Percentiles rank a stretch among this genome's conserved stretches.
These are phyloP conservation scores for Rafetus swinhoei DNA, from an alignment of 2,113 vertebrate species.

Conservation along the genomic window DNA sequence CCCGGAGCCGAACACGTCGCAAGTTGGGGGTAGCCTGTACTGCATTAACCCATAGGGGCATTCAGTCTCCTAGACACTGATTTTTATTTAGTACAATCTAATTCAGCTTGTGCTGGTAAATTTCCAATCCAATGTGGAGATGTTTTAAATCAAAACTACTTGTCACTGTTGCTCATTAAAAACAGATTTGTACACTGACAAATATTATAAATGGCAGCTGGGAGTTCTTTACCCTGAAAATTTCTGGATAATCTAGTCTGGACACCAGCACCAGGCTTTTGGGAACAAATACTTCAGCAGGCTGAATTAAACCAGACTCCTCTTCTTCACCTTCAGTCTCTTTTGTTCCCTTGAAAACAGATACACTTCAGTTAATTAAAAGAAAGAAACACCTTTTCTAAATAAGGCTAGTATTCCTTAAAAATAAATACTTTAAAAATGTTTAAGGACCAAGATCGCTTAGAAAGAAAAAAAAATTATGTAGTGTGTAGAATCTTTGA, in stretches of 20 bases:
- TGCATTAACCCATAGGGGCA: slow-evolving; percentile 6
- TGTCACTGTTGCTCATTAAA: slow-evolving; percentile 40
- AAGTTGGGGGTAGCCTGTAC: neutral
- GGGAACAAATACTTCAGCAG: slow-evolving; percentile 96
- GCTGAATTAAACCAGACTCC: slow-evolving; percentile 93
- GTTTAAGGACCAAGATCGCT: neutral
- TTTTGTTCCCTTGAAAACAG: slow-evolving; percentile 89
- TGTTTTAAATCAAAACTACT: slow-evolving; percentile 44
- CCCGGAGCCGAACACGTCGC: too few relatives aligned
- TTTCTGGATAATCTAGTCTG: slow-evolving; percentile 96
- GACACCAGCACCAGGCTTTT: slow-evolving; percentile 98
- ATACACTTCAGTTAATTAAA: slow-evolving; percentile 54
- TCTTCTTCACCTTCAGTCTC: slow-evolving; percentile 86
- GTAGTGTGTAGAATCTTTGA: neutral
- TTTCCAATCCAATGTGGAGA: slow-evolving; percentile 35
- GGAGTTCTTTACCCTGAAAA: slow-evolving; percentile 92
- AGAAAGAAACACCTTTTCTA: slow-evolving; percentile 5
- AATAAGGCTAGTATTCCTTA: neutral
- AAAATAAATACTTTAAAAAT: neutral
- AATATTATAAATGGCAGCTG: slow-evolving; percentile 32
- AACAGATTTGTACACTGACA: slow-evolving; percentile 41
- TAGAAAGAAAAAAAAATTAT: neutral
- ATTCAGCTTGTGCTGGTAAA: slow-evolving; percentile 40
- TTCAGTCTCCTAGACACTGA: slow-evolving; percentile 11
- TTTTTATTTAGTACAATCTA: slow-evolving; percentile 13